Evolutionary conservation across 2,888 invertebrate species (phyloP).

Genomic region (Aethes cnicana): DNA sequence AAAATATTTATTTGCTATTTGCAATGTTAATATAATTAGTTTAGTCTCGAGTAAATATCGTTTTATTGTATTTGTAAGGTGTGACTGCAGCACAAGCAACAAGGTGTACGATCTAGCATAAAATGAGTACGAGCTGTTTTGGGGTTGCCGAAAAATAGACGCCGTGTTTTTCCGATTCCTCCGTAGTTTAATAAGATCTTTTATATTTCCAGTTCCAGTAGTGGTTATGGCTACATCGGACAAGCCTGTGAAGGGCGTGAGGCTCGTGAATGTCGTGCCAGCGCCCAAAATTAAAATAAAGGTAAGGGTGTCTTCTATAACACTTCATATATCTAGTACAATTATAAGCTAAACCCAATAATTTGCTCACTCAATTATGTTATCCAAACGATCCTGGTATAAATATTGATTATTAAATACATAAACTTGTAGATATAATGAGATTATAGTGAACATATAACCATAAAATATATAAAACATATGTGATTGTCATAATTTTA

Average conservation of each 20-base stretch:
- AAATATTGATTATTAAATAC: no score
- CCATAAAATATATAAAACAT: no score
- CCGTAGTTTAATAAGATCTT: no score
- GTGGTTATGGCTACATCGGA: constrained; percentile 10
- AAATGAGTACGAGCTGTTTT: constrained; percentile 21
- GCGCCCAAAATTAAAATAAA: constrained; percentile 48
- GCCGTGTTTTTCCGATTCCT: no score
- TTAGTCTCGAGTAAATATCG: constrained; percentile 55
- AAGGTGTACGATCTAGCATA: constrained; percentile 39
- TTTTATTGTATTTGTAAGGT: constrained; percentile 37
- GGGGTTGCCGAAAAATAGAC: no score
- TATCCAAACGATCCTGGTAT: no score
- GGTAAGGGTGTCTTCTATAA: constrained; percentile 40
- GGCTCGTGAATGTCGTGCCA: constrained; percentile 50
- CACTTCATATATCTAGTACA: background rate
- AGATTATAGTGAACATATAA: no score
- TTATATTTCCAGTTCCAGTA: constrained; percentile 13
- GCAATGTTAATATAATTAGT: constrained; percentile 45
- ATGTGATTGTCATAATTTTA: no score
- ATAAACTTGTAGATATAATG: no score
- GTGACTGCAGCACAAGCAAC: no score
- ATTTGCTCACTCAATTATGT: no score
- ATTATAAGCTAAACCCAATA: no score
- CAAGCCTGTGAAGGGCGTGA: constrained; percentile 40
- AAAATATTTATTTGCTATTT: constrained; percentile 66